Evolutionary conservation across 2,797 vertebrate genomes (phyloP).

Genomic region (Mormyrops boulengeri): DNA sequence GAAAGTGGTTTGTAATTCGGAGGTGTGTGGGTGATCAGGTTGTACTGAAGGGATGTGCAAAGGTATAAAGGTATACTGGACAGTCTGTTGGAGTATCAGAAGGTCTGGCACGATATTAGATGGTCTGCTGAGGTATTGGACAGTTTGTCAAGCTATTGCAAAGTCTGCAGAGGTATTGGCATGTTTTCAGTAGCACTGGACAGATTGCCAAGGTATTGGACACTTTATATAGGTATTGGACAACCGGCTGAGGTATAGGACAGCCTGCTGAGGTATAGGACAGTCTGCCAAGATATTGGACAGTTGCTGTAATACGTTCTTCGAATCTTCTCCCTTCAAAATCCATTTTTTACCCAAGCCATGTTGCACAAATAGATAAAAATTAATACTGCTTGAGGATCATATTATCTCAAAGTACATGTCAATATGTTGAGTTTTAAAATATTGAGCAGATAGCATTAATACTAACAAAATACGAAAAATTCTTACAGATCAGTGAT

Average conservation of each 20-base stretch:
- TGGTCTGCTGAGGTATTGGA: background rate
- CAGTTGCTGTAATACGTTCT: background rate
- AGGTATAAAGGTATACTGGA: slow-evolving; percentile 24
- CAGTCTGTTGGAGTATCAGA: slow-evolving; percentile 43
- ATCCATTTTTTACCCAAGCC: background rate
- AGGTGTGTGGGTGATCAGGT: slow-evolving; percentile 1
- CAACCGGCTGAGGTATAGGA: background rate
- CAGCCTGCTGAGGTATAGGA: background rate
- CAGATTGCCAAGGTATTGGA: background rate
- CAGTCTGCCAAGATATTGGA: background rate
- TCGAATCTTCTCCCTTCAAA: background rate
- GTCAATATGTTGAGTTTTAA: background rate
- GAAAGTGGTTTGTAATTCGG: slow-evolving; percentile 25
- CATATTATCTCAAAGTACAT: background rate
- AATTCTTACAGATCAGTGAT: background rate
- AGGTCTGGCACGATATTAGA: background rate
- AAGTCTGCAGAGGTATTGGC: background rate
- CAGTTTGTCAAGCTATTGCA: background rate
- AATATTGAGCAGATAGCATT: background rate
- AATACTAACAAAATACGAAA: background rate
- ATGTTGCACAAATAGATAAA: background rate
- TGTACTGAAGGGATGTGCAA: background rate
- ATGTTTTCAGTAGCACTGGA: background rate
- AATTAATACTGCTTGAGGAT: background rate
- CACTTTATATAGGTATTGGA: background rate